A percentile compares a stretch with the other conserved stretches of the same genome.
Conservation (phyloP, 2,797 vertebrate genomes). For the Myiotriccus ornatus region DNA sequence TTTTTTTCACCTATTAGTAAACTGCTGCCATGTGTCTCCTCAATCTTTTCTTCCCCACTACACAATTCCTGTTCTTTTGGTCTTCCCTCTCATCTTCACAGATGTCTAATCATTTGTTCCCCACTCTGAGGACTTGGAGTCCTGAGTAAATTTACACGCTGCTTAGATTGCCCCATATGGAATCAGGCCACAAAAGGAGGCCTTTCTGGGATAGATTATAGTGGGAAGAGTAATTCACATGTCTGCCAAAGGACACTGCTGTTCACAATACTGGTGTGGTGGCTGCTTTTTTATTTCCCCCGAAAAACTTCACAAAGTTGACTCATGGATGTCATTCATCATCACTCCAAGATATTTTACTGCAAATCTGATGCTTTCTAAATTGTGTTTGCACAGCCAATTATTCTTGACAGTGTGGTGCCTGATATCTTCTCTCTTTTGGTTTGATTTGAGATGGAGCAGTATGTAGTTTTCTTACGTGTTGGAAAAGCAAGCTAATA, state of each 20-base stretch:
- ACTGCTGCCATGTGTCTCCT: not conserved
- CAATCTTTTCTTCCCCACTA: not conserved
- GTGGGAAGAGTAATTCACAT: not conserved
- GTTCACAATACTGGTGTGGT: not conserved
- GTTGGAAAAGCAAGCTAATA: not conserved
- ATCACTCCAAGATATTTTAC: slow-evolving; percentile 35
- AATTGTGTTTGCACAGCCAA: slow-evolving; percentile 29
- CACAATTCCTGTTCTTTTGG: not conserved
- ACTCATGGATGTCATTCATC: slow-evolving; percentile 51
- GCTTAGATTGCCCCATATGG: not conserved
- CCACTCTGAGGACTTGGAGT: not conserved
- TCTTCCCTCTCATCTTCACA: not conserved
- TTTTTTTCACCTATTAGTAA: not conserved
- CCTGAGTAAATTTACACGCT: not conserved
- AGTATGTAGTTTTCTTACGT: not conserved
- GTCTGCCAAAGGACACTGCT: not conserved
- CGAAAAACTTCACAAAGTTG: slow-evolving; percentile 10
- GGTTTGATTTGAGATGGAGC: not conserved
- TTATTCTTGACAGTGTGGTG: slow-evolving; percentile 52
- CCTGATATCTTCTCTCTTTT: not conserved
- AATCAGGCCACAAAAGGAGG: not conserved
- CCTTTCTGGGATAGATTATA: not conserved
- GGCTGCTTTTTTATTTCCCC: not conserved
- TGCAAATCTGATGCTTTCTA: slow-evolving; percentile 45
- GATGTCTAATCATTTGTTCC: not conserved